Base-by-base conservation (phyloP, 2,797 vertebrate genomes). In the Australoheros facetus region DNA sequence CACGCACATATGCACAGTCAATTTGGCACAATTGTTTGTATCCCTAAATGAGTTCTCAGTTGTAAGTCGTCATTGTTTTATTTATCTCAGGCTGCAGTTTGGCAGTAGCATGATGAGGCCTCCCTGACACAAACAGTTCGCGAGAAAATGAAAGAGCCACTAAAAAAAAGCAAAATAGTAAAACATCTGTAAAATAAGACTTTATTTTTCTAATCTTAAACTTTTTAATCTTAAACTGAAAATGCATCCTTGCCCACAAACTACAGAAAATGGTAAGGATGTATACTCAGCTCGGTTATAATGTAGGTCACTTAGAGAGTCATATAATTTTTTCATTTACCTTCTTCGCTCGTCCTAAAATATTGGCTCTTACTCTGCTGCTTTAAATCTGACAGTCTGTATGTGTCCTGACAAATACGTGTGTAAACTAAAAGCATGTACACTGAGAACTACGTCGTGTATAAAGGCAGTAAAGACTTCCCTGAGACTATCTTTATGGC, bases 1-100 rank as follows among this genome's bases (percentile, higher is more conserved):
- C 58, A 37, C 5, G 71, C 71, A 71, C 69, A 79, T 45, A 69
- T 70, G 51, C 21, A 73, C 23, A 82, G 57, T 85, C 59, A 87
- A 84, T 80, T 77, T 79, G 79, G 60, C 73, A 84, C 75, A 78
- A 56, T 88, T 83, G 85, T 81, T 86, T 88, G 81, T 83, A 55
- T 78, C 51, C 71, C 62, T 88, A 79, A 89, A 81, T 81, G 75
- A 87, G 80, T 56, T 84, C 71, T 86, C 58, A 56, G 69, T 82
- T 70, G 78, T 80, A 81, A 87, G 62, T 66, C 34, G 2, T 78
- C 82, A 70, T 79, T 85, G 71, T 87, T 85, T 89, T 80, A 84
- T 88, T 85, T 48, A 81, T 89, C 66, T 26, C 42, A 60, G 56
- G 55, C 59, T 80, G 26, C 39, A 37, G 3, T 75, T 81, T 83